phyloP scores from a whole-genome alignment of 2,797 vertebrate species.

The Allobates femoralis region DNA sequence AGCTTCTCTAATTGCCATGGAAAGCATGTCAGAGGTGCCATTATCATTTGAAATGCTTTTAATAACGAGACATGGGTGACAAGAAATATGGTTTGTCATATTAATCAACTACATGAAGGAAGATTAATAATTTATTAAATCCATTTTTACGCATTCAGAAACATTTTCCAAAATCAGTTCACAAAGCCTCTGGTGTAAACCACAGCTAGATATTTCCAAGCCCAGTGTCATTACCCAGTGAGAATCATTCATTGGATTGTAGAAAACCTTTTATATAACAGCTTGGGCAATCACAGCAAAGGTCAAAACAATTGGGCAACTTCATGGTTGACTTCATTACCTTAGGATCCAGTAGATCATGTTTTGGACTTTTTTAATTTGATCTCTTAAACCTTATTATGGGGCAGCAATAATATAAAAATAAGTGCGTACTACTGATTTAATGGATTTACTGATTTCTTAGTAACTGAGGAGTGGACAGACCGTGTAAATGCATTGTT shows the following conservation, averaged over 20 bases:
- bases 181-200: neutral
- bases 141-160: slow-evolving; percentile 32
- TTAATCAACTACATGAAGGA: slow-evolving; percentile 43
- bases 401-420: too few relatives aligned
- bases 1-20: slow-evolving; percentile 11
- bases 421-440: too few relatives aligned
- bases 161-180: neutral
- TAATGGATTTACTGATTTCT: too few relatives aligned
- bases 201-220: neutral
- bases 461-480: too few relatives aligned
- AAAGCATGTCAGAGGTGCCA: slow-evolving; percentile 51
- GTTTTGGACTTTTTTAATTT: neutral
- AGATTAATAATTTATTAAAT: slow-evolving; percentile 48
- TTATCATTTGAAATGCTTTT: slow-evolving; percentile 58
- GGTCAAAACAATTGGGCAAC: neutral
- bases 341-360: neutral
- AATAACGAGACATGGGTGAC: slow-evolving; percentile 56
- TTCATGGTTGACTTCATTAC: neutral
- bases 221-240: neutral
- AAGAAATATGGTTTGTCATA: slow-evolving; percentile 54
- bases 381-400: neutral
- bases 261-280: neutral
- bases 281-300: neutral
- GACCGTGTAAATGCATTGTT: too few relatives aligned
- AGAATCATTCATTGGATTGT: neutral